Base-by-base conservation (phyloP, 2,888 invertebrate species). In the Nycteola revayana region DNA sequence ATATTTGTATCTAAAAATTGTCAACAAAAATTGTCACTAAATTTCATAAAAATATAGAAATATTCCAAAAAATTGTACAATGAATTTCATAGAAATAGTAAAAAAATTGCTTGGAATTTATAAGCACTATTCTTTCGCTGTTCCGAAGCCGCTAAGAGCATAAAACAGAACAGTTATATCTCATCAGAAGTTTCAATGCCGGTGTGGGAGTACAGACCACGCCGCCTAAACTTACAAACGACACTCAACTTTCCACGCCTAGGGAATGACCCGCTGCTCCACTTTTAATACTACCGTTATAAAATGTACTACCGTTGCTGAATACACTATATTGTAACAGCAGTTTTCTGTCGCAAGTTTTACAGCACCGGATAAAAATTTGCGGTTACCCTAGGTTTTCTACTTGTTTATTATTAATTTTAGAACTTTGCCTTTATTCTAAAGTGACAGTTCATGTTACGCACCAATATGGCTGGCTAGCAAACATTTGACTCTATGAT, bases 101-200 rank as follows among this genome's bases (percentile, higher is more conserved):
- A 36, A 37, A 30, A 28, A 34, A 28, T 41, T 31, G n/a, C n/a
- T 10, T 18, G 32, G 25, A 23, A 35, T 45, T 32, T 26, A 36
- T 10, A 35, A 43, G 7, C 17, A 8, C 39, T 17, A 42, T 42
- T 24, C 21, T 51, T 53, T 49, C 46, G 41, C 39, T 57, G 52
- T 65, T 63, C 54, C 34, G 14, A 57, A 64, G 64, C 59, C 65
- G 45, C 58, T 43, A 40, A 42, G 46, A 55, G 53, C 50, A 54
- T 66, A 66, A 68, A 70, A 62, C 64, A 61, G 61, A 58, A 60
- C 66, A 69, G 60, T 69, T 67, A 66, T 65, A 66, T 67, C 63
- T 66, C 66, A 60, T 68, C 67, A 70, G 66, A 71, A 75, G 72
- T 75, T 75, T 71, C 67, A 68, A 69, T 71, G 66, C 59, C 57